phyloP scores from a whole-genome alignment of 2,888 invertebrate species.

The Clivina fossor region DNA sequence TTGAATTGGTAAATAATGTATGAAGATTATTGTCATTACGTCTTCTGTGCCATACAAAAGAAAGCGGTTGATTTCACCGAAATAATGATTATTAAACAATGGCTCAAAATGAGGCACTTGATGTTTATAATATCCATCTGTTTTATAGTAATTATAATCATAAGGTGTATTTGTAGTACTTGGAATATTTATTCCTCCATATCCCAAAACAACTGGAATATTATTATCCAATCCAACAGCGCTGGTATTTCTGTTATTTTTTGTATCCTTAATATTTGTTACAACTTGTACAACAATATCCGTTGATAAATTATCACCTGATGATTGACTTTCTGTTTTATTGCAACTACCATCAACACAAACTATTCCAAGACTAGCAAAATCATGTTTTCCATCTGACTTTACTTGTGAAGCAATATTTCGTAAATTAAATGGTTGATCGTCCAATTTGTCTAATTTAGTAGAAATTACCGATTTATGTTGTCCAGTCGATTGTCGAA shows the following conservation, averaged over 20 bases:
- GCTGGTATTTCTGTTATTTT: constrained; percentile 39
- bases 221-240: constrained; percentile 55
- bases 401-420: constrained; percentile 8
- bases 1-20: constrained; percentile 13
- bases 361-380: constrained; percentile 39
- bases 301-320: constrained; percentile 42
- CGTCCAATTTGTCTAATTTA: constrained; percentile 8
- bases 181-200: constrained; percentile 55
- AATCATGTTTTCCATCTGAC: constrained; percentile 10
- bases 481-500: constrained; percentile 17
- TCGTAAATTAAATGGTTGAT: constrained; percentile 21
- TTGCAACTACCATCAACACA: constrained; percentile 46
- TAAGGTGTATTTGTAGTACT: constrained; percentile 20
- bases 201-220: constrained; percentile 58
- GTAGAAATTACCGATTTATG: constrained; percentile 9
- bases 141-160: constrained; percentile 13
- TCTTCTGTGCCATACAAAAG: constrained; percentile 22
- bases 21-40: constrained; percentile 26
- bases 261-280: constrained; percentile 44
- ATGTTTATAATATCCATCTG: constrained; percentile 23
- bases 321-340: constrained; percentile 38
- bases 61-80: constrained; percentile 44
- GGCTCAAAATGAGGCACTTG: constrained; percentile 44
- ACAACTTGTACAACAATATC: constrained; percentile 50
- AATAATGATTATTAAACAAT: constrained; percentile 44